These are phyloP conservation scores for Panurus biarmicus DNA, from an alignment of 2,113 vertebrate species.

Conservation along the genomic window DNA sequence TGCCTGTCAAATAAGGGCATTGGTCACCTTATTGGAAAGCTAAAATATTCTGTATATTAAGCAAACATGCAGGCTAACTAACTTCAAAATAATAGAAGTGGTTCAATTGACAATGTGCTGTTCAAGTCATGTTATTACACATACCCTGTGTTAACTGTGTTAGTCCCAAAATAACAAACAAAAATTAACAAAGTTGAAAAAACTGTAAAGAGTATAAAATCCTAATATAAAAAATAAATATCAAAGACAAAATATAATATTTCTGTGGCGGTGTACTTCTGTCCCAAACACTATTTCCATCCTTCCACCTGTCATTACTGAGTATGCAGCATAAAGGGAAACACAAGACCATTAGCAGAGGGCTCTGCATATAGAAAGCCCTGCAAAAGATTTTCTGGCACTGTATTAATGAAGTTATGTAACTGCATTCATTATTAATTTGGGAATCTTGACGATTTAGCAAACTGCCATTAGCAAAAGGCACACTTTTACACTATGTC, in stretches of 20 bases:
- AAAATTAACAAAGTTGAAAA: background rate
- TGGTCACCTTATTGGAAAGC: background rate
- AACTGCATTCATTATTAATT: background rate
- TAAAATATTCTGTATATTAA: background rate
- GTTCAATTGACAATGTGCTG: background rate
- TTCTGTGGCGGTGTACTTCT: background rate
- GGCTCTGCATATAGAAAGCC: background rate
- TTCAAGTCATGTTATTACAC: background rate
- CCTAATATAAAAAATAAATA: background rate
- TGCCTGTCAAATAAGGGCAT: background rate
- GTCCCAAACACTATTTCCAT: background rate
- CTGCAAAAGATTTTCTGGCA: background rate
- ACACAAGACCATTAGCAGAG: background rate
- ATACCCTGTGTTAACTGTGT: background rate
- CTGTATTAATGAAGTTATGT: background rate
- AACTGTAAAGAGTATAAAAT: background rate
- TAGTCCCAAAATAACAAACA: background rate
- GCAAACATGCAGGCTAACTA: background rate
- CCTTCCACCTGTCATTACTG: background rate
- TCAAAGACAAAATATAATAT: background rate
- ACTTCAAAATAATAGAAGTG: background rate
- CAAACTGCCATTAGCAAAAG: background rate
- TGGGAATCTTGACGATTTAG: background rate
- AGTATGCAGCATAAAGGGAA: background rate
- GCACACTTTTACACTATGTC: background rate